Conservation (phyloP, 2,797 vertebrate species). For the Pangasius djambal region DNA sequence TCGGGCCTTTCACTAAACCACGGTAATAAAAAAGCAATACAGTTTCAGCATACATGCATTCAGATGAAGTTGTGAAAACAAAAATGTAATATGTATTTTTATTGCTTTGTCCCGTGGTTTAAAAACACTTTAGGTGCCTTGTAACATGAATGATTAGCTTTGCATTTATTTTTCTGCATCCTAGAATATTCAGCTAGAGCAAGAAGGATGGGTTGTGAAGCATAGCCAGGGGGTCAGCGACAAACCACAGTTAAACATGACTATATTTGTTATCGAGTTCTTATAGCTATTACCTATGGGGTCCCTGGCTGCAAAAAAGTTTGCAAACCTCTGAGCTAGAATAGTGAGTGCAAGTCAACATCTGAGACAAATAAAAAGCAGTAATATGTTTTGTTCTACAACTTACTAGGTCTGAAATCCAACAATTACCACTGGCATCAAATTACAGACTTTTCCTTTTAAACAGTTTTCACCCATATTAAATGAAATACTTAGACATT, state of each 20-base stretch:
- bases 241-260: not conserved
- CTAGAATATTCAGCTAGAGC: not conserved
- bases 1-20: slow-evolving; percentile 71
- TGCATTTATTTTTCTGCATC: not conserved
- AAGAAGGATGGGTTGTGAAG: not conserved
- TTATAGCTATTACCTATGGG: not conserved
- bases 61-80: slow-evolving; percentile 7
- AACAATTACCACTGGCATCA: not conserved
- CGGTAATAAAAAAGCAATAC: slow-evolving; percentile 41
- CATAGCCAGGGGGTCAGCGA: not conserved
- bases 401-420: not conserved
- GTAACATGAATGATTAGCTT: not conserved
- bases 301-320: not conserved
- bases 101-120: slow-evolving; percentile 12
- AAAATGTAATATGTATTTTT: slow-evolving; percentile 19
- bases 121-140: not conserved
- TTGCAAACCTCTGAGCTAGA: not conserved
- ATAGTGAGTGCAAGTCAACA: not conserved
- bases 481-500: not conserved
- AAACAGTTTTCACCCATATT: not conserved
- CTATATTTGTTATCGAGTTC: not conserved
- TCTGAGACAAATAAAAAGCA: not conserved
- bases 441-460: not conserved
- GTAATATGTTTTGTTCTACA: not conserved
- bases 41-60: slow-evolving; percentile 19